Percentiles rank a stretch among this genome's conserved stretches.
phyloP scores from a whole-genome alignment of 2,888 invertebrate genomes.

The Agrotis clavis region DNA sequence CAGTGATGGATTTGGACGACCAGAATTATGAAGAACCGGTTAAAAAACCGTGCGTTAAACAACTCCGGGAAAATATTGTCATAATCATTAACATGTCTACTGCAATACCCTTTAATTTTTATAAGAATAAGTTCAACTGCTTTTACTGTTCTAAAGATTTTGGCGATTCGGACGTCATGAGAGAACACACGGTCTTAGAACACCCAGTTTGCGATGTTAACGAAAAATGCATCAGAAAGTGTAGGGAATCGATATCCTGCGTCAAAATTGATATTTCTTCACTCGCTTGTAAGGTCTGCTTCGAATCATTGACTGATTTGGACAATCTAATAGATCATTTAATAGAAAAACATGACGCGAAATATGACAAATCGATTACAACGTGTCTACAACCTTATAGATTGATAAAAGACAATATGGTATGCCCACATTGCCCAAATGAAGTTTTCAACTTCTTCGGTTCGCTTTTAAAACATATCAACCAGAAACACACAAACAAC shows the following conservation, averaged over 20 bases:
- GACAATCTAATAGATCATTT: conserved; percentile 84
- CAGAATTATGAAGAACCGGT: conserved; percentile 74
- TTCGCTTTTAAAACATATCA: conserved; percentile 86
- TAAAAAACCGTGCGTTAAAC: conserved; percentile 84
- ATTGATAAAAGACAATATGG: conserved; percentile 85
- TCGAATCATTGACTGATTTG: conserved; percentile 80
- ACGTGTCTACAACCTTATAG: conserved; percentile 86
- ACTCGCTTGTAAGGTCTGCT: conserved; percentile 85
- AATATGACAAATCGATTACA: conserved; percentile 85
- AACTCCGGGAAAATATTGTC: conserved; percentile 85
- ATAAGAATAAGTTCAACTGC: conserved; percentile 88
- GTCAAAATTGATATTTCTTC: conserved; percentile 87
- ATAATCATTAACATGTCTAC: conserved; percentile 88
- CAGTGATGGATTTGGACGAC: conserved; percentile 79
- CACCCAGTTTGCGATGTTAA: conserved; percentile 85
- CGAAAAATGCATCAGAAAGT: conserved; percentile 85
- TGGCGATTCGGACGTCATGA: conserved; percentile 83
- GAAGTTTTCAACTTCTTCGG: conserved; percentile 87
- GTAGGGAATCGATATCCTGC: conserved; percentile 85
- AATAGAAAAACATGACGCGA: conserved; percentile 82
- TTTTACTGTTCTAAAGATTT: conserved; percentile 89
- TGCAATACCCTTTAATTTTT: conserved; percentile 87
- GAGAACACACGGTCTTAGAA: conserved; percentile 82
- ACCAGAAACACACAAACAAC: conserved; percentile 85
- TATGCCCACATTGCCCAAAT: conserved; percentile 82